phyloP scores from a whole-genome alignment of 2,113 vertebrate species.

The Tupaia chinensis region DNA sequence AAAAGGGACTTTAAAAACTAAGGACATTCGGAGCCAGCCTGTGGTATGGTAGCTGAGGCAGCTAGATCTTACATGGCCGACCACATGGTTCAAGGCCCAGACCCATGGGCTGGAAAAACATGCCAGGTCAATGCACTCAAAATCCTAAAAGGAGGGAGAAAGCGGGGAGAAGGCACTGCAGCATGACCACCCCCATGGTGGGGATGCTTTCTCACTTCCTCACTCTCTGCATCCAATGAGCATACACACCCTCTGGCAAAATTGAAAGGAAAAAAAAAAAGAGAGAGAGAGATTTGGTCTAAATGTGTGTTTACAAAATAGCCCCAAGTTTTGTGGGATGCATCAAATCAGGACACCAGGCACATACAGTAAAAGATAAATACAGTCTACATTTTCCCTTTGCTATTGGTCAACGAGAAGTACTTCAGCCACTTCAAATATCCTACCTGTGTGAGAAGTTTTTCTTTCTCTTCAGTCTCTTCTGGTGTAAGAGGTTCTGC shows the following conservation, averaged over 20 bases:
- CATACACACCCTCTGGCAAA: no score
- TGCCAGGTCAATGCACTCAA: no score
- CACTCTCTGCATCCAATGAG: no score
- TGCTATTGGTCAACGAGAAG: background rate
- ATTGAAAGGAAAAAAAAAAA: no score
- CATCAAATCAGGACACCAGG: background rate
- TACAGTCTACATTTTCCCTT: conserved; percentile 9
- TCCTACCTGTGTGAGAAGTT: conserved; percentile 92
- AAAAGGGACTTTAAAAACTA: background rate
- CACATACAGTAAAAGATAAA: conserved; percentile 46
- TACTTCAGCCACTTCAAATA: conserved; percentile 55
- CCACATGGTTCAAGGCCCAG: background rate
- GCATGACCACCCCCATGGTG: no score
- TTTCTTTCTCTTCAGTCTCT: conserved; percentile 94
- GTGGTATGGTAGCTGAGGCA: no score
- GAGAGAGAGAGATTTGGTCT: background rate
- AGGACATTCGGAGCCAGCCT: background rate
- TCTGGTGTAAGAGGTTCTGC: conserved; percentile 91
- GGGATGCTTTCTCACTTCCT: no score
- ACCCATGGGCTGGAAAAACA: no score
- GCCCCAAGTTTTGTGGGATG: background rate
- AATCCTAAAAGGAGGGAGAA: no score
- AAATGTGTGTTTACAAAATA: conserved; percentile 22
- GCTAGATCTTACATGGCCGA: no score
- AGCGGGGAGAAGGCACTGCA: no score